These are phyloP conservation scores for Anomalospiza imberbis DNA, from an alignment of 2,797 vertebrate genomes.

Conservation along the genomic window DNA sequence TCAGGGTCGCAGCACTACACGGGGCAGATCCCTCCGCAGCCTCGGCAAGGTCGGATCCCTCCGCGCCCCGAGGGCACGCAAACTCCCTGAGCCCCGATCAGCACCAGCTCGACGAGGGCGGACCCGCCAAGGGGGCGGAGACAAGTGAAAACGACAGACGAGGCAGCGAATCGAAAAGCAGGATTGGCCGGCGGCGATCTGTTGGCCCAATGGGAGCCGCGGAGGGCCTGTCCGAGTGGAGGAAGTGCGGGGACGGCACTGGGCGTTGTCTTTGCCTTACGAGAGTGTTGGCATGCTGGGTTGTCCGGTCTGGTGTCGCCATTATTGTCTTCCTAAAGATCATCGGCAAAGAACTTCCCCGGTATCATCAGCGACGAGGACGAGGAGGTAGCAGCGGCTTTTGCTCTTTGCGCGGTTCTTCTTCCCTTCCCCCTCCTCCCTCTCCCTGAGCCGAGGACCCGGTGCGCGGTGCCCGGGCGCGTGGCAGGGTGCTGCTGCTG, in stretches of 20 bases:
- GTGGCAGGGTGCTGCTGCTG: background rate
- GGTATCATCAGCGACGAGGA: background rate
- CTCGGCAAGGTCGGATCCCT: background rate
- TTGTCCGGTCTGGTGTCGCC: background rate
- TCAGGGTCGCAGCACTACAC: background rate
- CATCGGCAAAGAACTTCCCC: background rate
- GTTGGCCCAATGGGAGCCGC: background rate
- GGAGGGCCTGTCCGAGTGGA: background rate
- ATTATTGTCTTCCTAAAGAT: background rate
- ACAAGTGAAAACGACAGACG: background rate
- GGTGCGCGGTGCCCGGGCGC: background rate
- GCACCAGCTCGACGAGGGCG: background rate
- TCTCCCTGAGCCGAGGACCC: background rate
- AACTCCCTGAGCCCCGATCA: background rate
- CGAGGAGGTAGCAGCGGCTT: background rate
- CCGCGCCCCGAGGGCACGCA: background rate
- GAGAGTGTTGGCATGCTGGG: background rate
- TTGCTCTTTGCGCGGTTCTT: background rate
- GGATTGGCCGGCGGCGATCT: background rate
- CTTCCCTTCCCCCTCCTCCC: background rate
- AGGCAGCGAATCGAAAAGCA: background rate
- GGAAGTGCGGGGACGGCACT: background rate
- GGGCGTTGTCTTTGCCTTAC: background rate
- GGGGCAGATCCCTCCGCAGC: background rate
- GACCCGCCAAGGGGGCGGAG: background rate